These are phyloP conservation scores for Hydractinia symbiolongicarpus DNA, from an alignment of 30 jellyfish, hydroid and myxozoan genomes.

Conservation along the genomic window DNA sequence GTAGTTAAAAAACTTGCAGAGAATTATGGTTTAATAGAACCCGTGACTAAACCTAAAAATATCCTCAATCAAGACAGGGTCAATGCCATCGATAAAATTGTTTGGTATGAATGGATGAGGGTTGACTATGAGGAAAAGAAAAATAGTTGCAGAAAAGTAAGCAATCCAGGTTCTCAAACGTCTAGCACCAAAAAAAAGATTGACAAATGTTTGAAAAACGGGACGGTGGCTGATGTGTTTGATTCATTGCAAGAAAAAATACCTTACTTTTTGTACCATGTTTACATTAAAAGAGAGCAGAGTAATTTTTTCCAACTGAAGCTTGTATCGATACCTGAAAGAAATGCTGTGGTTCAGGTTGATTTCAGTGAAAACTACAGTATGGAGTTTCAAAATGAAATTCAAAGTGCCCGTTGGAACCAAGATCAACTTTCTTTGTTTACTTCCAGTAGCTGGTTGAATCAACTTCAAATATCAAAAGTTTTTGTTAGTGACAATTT, in stretches of 20 bases:
- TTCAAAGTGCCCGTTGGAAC: conserved; percentile 52
- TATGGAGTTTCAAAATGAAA: conserved; percentile 45
- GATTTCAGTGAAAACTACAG: conserved; percentile 44
- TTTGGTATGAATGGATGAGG: conserved; percentile 32
- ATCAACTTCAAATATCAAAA: conserved; percentile 6
- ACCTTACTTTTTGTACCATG: conserved; percentile 48
- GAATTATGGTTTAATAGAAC: conserved; percentile 6
- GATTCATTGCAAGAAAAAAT: conserved; percentile 12
- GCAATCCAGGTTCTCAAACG: background rate
- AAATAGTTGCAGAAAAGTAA: conserved; percentile 19
- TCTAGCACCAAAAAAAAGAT: background rate
- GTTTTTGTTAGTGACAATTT: background rate
- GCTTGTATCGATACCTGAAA: conserved; percentile 30
- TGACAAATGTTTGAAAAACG: conserved; percentile 1
- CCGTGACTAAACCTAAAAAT: background rate
- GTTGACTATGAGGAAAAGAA: background rate
- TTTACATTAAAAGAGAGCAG: conserved; percentile 19
- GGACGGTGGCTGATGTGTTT: conserved; percentile 54
- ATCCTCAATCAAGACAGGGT: background rate
- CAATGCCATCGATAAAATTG: conserved; percentile 2
- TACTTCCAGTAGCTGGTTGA: conserved; percentile 39
- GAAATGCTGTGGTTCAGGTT: conserved; percentile 44
- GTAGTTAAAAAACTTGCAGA: conserved; percentile 20
- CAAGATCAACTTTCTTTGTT: conserved; percentile 26
- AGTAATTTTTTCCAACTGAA: background rate